Percentiles rank a stretch among this genome's conserved stretches.
Conservation (phyloP, 2,888 invertebrate genomes). For the Platypus cylindrus region DNA sequence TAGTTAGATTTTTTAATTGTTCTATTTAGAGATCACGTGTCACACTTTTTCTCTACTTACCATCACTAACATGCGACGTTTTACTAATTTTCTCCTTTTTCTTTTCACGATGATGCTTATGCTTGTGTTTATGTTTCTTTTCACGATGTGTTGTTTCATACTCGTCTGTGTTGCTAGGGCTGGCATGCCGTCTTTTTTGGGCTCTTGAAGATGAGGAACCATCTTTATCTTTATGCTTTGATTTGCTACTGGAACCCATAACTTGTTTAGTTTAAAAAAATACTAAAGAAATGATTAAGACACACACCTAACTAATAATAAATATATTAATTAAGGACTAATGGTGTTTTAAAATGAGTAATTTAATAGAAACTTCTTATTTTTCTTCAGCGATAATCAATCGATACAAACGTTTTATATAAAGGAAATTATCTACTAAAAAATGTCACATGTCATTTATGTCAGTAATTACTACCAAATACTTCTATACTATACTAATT, state of each 20-base stretch:
- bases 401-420: too few relatives aligned
- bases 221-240: conserved; percentile 45
- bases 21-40: conserved; percentile 5
- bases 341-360: too few relatives aligned
- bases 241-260: conserved; percentile 58
- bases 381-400: too few relatives aligned
- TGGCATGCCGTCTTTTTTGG: conserved; percentile 55
- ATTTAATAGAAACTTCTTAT: too few relatives aligned
- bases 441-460: too few relatives aligned
- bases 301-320: conserved; percentile 4
- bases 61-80: conserved; percentile 40
- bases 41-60: conserved; percentile 34
- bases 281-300: not conserved
- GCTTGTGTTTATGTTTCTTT: conserved; percentile 44
- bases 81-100: conserved; percentile 25
- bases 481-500: too few relatives aligned
- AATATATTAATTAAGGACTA: too few relatives aligned
- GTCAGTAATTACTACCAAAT: too few relatives aligned
- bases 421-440: too few relatives aligned
- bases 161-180: conserved; percentile 39
- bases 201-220: conserved; percentile 24
- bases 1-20: not conserved
- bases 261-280: conserved; percentile 16
- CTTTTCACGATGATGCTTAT: conserved; percentile 35
- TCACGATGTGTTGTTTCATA: conserved; percentile 37